Evolutionary conservation across 2,888 invertebrate species (phyloP).

Genomic region (Tineola bisselliella): DNA sequence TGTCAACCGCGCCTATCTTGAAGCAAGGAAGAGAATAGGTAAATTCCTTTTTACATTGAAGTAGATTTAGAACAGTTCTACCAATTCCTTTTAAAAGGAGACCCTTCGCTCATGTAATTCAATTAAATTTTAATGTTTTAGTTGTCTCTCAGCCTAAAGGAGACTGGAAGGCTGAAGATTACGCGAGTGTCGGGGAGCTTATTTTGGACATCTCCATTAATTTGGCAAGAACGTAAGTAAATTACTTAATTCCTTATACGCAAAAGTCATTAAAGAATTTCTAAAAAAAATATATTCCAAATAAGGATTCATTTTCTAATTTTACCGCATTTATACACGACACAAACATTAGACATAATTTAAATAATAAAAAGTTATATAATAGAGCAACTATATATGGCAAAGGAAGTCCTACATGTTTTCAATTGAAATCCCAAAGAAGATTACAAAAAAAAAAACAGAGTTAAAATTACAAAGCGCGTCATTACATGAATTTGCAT

Average conservation of each 20-base stretch:
- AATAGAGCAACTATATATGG: background rate
- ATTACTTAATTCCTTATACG: background rate
- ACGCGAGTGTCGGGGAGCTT: constrained; percentile 87
- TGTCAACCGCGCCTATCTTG: constrained; percentile 86
- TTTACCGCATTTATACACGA: too few relatives aligned
- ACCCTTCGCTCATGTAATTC: too few relatives aligned
- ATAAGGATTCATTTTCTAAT: background rate
- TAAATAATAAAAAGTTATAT: background rate
- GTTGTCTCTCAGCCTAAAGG: constrained; percentile 83
- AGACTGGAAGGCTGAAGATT: constrained; percentile 85
- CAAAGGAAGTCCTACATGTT: background rate
- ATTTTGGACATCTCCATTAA: constrained; percentile 86
- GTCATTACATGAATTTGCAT: background rate
- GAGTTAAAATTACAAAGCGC: background rate
- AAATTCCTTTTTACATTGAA: constrained; percentile 23
- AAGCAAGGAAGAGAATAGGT: constrained; percentile 89
- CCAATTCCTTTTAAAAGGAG: too few relatives aligned
- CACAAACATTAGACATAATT: background rate
- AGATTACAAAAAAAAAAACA: background rate
- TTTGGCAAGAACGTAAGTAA: constrained; percentile 81
- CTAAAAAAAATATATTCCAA: background rate
- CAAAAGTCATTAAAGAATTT: background rate
- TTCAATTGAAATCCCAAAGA: background rate
- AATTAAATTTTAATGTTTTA: too few relatives aligned
- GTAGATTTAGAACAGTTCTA: constrained; percentile 1